These are phyloP conservation scores for Labeo rohita DNA, from an alignment of 2,113 vertebrate species.

Conservation along the genomic window DNA sequence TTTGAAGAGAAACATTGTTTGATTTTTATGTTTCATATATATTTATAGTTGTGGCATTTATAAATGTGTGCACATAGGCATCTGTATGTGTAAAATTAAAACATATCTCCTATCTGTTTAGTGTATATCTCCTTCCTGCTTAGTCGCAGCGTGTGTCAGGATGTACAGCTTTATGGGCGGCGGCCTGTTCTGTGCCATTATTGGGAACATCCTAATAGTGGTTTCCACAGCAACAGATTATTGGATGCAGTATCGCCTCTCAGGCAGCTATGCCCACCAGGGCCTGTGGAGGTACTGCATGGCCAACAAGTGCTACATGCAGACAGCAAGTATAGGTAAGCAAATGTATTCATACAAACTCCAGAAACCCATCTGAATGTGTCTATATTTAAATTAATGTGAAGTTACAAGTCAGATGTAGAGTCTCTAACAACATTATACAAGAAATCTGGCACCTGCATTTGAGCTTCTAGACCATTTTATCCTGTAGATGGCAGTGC, in stretches of 20 bases:
- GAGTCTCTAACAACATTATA: background rate
- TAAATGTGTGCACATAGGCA: background rate
- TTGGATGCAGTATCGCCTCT: constrained; percentile 88
- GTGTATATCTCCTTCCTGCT: constrained; percentile 17
- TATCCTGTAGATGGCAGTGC: constrained; percentile 30
- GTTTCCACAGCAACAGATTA: constrained; percentile 67
- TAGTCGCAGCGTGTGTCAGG: constrained; percentile 57
- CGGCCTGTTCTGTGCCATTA: constrained; percentile 85
- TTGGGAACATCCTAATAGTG: constrained; percentile 83
- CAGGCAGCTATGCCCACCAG: constrained; percentile 84
- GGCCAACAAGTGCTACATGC: constrained; percentile 84
- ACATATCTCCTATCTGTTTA: constrained; percentile 6
- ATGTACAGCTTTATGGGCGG: constrained; percentile 91
- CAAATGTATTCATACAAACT: background rate
- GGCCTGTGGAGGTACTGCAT: constrained; percentile 87
- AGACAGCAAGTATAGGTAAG: constrained; percentile 84
- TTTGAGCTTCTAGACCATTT: background rate
- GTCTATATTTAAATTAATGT: background rate
- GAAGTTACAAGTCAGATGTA: background rate
- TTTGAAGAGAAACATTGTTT: background rate
- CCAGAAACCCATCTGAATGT: background rate
- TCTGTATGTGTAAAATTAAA: background rate
- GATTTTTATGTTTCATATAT: background rate
- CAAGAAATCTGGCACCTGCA: background rate
- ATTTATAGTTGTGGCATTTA: background rate